Conservation (phyloP, 2,113 vertebrate genomes). For the Leptobrachium leishanense region DNA sequence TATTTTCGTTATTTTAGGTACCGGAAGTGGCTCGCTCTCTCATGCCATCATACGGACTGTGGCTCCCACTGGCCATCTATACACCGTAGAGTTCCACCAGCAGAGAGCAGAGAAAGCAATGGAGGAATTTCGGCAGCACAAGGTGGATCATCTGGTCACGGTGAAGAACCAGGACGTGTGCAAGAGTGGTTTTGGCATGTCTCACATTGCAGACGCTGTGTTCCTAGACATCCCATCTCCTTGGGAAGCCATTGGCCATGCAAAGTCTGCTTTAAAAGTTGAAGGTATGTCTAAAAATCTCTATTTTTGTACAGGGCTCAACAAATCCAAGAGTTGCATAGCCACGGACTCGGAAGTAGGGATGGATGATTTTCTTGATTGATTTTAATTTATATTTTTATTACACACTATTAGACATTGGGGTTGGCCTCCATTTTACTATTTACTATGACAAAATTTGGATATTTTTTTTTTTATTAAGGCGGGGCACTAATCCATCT, state of each 20-base stretch:
- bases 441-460: too few relatives aligned
- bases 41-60: constrained; percentile 91
- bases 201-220: constrained; percentile 80
- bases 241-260: constrained; percentile 91
- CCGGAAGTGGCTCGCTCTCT: constrained; percentile 93
- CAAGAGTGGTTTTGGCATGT: constrained; percentile 87
- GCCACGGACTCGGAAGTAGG: too few relatives aligned
- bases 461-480: too few relatives aligned
- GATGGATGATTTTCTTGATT: too few relatives aligned
- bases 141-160: constrained; percentile 85
- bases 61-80: constrained; percentile 88
- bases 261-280: constrained; percentile 82
- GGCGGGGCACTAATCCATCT: too few relatives aligned
- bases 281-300: constrained; percentile 69
- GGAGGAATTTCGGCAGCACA: constrained; percentile 88
- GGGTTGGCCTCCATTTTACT: too few relatives aligned
- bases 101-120: constrained; percentile 84
- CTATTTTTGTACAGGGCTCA: too few relatives aligned
- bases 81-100: constrained; percentile 95
- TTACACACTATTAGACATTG: too few relatives aligned
- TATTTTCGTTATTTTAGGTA: constrained; percentile 70
- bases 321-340: too few relatives aligned
- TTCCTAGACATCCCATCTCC: constrained; percentile 96
- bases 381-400: too few relatives aligned
- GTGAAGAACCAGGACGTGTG: constrained; percentile 94